phyloP scores from a whole-genome alignment of 2,797 vertebrate genomes.

The Catharus ustulatus region DNA sequence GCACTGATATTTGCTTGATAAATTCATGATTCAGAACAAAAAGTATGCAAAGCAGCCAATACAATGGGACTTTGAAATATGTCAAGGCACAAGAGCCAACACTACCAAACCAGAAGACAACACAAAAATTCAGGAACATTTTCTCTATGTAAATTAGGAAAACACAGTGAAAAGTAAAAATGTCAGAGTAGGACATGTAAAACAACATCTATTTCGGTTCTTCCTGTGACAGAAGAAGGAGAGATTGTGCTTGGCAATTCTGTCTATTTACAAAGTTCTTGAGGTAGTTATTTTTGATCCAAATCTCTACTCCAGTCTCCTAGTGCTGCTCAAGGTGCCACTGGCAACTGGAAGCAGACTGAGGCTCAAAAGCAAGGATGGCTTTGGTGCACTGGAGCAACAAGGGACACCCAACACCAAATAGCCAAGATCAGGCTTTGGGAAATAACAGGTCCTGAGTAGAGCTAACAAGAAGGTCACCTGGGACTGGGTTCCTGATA shows the following conservation, averaged over 20 bases:
- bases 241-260: neutral
- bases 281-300: neutral
- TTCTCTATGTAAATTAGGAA: neutral
- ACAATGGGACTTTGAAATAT: neutral
- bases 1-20: neutral
- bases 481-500: neutral
- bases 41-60: neutral
- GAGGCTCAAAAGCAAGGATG: neutral
- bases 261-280: neutral
- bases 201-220: neutral
- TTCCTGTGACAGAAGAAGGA: neutral
- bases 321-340: no score
- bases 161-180: neutral
- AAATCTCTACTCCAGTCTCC: neutral
- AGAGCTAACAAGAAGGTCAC: neutral
- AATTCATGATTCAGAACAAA: neutral
- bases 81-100: neutral
- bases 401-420: neutral
- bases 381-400: neutral
- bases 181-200: neutral
- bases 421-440: neutral
- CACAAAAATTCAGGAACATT: neutral
- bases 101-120: neutral
- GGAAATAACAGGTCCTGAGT: neutral
- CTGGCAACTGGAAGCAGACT: neutral